A percentile compares a stretch with the other conserved stretches of the same genome.
These are phyloP conservation scores for Hyles vespertilio DNA, from an alignment of 1,140 invertebrate genomes.

Conservation along the genomic window DNA sequence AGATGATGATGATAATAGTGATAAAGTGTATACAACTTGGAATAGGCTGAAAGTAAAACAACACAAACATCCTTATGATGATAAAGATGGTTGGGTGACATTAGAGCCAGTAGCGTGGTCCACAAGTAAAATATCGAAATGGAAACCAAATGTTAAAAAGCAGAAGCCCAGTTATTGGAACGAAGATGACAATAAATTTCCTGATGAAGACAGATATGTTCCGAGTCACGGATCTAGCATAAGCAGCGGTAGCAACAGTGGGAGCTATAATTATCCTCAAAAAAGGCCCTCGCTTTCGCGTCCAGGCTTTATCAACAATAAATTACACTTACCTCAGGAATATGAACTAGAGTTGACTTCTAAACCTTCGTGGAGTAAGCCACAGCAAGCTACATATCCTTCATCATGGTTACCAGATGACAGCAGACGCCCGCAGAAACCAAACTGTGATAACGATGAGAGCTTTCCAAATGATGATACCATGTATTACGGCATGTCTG, in stretches of 20 bases:
- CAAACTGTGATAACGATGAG: conserved; percentile 62
- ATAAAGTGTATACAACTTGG: conserved; percentile 69
- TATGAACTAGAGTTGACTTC: conserved; percentile 60
- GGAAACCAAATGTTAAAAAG: conserved; percentile 80
- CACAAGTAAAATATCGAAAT: conserved; percentile 86
- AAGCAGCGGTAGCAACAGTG: conserved; percentile 27
- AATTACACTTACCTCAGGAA: conserved; percentile 49
- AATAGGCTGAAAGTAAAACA: conserved; percentile 72
- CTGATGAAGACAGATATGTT: conserved; percentile 32
- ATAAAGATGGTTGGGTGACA: conserved; percentile 85
- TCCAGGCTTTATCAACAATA: conserved; percentile 61
- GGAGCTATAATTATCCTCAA: conserved; percentile 42
- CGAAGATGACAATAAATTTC: conserved; percentile 40
- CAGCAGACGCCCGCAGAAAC: conserved; percentile 55
- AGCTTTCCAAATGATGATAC: conserved; percentile 52
- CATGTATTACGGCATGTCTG: conserved; percentile 55
- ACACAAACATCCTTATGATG: conserved; percentile 79
- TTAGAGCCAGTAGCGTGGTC: conserved; percentile 87
- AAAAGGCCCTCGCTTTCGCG: conserved; percentile 48
- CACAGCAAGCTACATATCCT: conserved; percentile 45
- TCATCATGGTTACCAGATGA: conserved; percentile 59
- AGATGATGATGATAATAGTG: conserved; percentile 48
- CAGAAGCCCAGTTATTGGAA: conserved; percentile 65
- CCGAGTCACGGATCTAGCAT: conserved; percentile 29
- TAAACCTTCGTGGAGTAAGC: conserved; percentile 63